A percentile compares a stretch with the other conserved stretches of the same genome.
These are phyloP conservation scores for Eurystomus gularis DNA, from an alignment of 2,113 vertebrate species.

Conservation along the genomic window DNA sequence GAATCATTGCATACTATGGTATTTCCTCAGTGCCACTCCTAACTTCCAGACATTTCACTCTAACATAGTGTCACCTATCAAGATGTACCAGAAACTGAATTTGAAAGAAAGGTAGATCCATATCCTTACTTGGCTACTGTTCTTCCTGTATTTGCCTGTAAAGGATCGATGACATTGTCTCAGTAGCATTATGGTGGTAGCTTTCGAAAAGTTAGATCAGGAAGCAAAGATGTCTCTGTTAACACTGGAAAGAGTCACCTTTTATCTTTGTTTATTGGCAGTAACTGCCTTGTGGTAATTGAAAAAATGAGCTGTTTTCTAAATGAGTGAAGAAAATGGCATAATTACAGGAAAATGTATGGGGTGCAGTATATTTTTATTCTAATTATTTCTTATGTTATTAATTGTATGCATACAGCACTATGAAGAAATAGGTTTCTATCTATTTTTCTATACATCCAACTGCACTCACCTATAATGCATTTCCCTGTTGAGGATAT, in stretches of 20 bases:
- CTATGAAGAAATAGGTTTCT: background rate
- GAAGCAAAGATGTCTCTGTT: background rate
- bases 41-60: background rate
- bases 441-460: background rate
- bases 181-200: background rate
- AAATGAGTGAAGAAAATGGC: background rate
- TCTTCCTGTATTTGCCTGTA: background rate
- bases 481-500: background rate
- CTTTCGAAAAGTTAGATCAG: background rate
- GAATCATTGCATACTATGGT: too few species aligned
- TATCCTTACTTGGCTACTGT: background rate
- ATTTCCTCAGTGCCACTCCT: background rate
- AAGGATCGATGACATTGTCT: background rate
- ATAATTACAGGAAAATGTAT: conserved; percentile 12
- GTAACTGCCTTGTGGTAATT: background rate
- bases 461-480: conserved; percentile 16
- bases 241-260: background rate
- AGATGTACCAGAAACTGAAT: background rate
- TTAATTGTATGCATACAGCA: background rate
- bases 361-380: background rate
- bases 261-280: background rate
- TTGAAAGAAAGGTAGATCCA: background rate
- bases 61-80: background rate
- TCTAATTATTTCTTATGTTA: conserved; percentile 22
- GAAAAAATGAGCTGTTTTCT: background rate